Evolutionary conservation across 2,113 vertebrate species (phyloP).

Genomic region (Haliaeetus leucogaster): DNA sequence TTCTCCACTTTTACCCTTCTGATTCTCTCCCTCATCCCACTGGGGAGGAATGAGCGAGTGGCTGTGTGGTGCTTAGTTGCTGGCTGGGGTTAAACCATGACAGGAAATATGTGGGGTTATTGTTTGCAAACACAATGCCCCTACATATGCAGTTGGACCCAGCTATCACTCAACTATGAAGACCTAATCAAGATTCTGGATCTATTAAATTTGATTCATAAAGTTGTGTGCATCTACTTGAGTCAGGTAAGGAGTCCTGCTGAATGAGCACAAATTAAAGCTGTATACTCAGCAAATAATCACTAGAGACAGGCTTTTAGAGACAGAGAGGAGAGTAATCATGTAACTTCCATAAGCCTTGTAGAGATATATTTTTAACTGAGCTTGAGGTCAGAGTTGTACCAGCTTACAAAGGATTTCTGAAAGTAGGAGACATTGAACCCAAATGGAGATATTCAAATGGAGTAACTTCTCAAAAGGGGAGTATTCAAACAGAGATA

Average conservation of each 20-base stretch:
- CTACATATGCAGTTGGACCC: neutral
- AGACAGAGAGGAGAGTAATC: neutral
- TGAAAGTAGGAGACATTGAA: neutral
- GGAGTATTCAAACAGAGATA: neutral
- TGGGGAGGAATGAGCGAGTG: rapidly evolving
- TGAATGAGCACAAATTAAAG: neutral
- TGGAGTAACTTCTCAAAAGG: neutral
- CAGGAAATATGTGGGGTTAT: neutral
- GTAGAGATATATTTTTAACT: neutral
- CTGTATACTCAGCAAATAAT: neutral
- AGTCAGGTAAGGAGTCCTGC: neutral
- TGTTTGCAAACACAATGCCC: neutral
- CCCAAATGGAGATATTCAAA: neutral
- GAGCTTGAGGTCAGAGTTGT: neutral
- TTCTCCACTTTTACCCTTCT: neutral
- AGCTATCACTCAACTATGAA: neutral
- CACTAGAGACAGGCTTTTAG: neutral
- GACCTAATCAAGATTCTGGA: neutral
- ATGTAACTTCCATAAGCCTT: neutral
- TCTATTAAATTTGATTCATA: neutral
- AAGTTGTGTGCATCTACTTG: neutral
- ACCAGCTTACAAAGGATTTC: neutral
- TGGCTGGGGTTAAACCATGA: neutral
- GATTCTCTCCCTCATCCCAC: neutral
- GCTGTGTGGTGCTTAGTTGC: neutral